These are phyloP conservation scores for Nomada fucata DNA, from an alignment of 2,888 invertebrate genomes.

Conservation along the genomic window DNA sequence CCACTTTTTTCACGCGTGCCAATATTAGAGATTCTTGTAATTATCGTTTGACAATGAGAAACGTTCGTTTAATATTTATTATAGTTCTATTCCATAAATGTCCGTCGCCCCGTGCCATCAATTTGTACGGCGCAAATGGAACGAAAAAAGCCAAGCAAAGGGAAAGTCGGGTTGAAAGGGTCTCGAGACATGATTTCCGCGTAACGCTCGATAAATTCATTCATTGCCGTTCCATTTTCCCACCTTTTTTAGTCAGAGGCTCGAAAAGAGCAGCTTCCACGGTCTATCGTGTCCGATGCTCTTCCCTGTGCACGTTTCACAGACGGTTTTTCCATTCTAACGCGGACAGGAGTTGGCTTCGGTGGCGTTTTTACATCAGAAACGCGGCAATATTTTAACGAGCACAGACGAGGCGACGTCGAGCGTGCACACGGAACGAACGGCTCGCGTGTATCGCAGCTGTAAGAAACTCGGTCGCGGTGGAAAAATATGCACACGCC, in stretches of 20 bases:
- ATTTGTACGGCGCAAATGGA: too few species aligned
- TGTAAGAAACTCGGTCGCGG: constrained; percentile 40
- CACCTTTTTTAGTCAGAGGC: constrained; percentile 9
- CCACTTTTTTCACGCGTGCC: too few species aligned
- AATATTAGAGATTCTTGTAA: too few species aligned
- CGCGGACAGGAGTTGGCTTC: constrained; percentile 27
- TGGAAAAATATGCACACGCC: constrained; percentile 27
- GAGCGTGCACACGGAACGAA: neutral
- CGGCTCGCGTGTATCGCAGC: constrained; percentile 13
- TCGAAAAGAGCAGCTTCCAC: constrained; percentile 6
- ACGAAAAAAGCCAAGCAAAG: too few species aligned
- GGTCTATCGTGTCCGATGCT: constrained; percentile 15
- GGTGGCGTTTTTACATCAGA: constrained; percentile 21
- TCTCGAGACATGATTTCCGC: too few species aligned
- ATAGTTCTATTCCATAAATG: too few species aligned
- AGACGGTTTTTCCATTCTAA: constrained; percentile 29
- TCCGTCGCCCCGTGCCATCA: too few species aligned
- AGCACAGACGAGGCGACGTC: neutral
- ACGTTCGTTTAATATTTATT: too few species aligned
- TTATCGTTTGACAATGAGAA: too few species aligned
- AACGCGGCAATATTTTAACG: constrained; percentile 40
- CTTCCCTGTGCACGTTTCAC: constrained; percentile 17
- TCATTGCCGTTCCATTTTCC: neutral
- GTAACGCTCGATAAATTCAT: neutral
- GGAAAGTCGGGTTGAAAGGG: too few species aligned